Evolutionary conservation across 1,140 invertebrate species (phyloP).

Genomic region (Drosophila ananassae): DNA sequence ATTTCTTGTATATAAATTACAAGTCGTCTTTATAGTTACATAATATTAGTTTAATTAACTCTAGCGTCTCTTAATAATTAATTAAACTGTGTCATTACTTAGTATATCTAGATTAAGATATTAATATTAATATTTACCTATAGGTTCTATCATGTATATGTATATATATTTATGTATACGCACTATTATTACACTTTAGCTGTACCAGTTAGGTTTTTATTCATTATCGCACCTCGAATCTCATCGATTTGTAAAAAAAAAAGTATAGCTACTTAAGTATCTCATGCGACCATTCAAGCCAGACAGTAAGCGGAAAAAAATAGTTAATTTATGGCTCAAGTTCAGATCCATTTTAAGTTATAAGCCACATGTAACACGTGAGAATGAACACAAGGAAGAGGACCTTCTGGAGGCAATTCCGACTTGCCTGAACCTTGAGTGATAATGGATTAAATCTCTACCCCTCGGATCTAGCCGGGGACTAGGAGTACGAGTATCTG

Average conservation of each 20-base stretch:
- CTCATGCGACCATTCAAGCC: constrained; percentile 63
- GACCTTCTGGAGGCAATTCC: not conserved
- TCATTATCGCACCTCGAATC: constrained; percentile 14
- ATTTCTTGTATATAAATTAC: constrained; percentile 78
- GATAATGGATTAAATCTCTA: too few species aligned
- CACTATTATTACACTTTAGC: not conserved
- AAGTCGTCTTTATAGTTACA: constrained; percentile 74
- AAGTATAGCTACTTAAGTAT: constrained; percentile 45
- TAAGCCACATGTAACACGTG: constrained; percentile 37
- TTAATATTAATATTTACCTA: constrained; percentile 1
- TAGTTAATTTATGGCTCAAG: constrained; percentile 7
- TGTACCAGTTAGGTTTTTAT: not conserved
- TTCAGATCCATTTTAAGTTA: constrained; percentile 5
- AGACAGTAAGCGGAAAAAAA: constrained; percentile 55
- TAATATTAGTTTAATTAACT: constrained; percentile 67
- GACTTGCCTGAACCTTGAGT: not conserved
- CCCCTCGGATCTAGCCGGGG: not conserved
- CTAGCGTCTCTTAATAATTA: constrained; percentile 65
- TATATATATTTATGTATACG: constrained; percentile 1
- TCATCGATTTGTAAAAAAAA: constrained; percentile 60
- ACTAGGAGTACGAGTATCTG: constrained; percentile 1
- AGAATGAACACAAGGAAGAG: constrained; percentile 36
- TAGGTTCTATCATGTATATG: constrained; percentile 1
- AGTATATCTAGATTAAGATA: constrained; percentile 24
- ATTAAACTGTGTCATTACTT: constrained; percentile 71